Evolutionary conservation across 1,140 invertebrate species (phyloP).

Genomic region (Cyclina sinensis): DNA sequence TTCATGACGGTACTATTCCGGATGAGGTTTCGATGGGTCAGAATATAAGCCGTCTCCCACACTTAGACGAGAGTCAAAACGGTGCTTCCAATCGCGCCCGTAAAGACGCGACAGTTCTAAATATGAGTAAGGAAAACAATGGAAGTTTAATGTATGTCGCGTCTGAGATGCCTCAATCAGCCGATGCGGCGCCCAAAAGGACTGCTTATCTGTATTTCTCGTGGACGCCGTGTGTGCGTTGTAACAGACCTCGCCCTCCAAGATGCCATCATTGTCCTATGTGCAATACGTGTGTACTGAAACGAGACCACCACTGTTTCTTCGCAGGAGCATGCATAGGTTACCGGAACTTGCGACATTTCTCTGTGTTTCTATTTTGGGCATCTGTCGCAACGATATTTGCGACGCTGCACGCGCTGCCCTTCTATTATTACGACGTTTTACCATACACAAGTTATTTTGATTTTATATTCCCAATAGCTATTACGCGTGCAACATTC

Average conservation of each 20-base stretch:
- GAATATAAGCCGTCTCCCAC: neutral
- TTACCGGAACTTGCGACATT: constrained; percentile 95
- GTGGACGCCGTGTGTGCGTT: constrained; percentile 75
- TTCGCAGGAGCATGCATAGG: constrained; percentile 97
- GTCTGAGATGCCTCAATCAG: constrained; percentile 56
- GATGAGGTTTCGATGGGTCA: constrained; percentile 4
- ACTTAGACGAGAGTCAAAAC: constrained; percentile 11
- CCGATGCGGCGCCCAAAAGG: constrained; percentile 44
- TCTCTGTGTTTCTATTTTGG: constrained; percentile 92
- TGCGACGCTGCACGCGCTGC: constrained; percentile 47
- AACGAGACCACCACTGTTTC: constrained; percentile 96
- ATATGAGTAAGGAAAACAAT: constrained; percentile 3
- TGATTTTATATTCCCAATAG: constrained; percentile 61
- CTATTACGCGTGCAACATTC: constrained; percentile 63
- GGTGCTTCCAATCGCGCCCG: neutral
- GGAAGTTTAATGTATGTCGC: constrained; percentile 63
- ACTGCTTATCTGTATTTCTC: constrained; percentile 78
- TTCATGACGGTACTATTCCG: constrained; percentile 59
- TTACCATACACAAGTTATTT: constrained; percentile 58
- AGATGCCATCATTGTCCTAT: constrained; percentile 79
- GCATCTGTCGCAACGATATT: constrained; percentile 44
- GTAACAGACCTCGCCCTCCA: constrained; percentile 72
- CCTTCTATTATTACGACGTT: constrained; percentile 59
- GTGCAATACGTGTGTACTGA: constrained; percentile 78
- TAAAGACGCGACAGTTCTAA: constrained; percentile 9